These are phyloP conservation scores for Apus apus DNA, from an alignment of 2,113 vertebrate species.

Conservation along the genomic window DNA sequence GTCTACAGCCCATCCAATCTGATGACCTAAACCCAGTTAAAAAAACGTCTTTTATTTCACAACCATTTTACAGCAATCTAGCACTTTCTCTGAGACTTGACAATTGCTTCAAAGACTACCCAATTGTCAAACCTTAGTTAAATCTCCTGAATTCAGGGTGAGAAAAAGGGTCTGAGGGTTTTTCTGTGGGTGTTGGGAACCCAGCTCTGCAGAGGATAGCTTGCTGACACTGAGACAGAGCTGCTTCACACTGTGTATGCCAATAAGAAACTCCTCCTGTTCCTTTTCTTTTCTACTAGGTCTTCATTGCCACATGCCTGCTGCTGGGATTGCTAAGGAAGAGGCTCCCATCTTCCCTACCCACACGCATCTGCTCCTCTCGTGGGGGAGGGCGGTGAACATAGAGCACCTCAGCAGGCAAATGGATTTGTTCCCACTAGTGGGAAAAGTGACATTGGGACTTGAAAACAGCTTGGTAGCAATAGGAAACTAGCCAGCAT, in stretches of 20 bases:
- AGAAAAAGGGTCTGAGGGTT: not conserved
- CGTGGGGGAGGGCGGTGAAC: not conserved
- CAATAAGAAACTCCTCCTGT: not conserved
- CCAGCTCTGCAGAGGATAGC: not conserved
- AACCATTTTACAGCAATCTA: not conserved
- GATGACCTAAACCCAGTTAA: not conserved
- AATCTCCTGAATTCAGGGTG: not conserved
- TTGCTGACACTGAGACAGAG: not conserved
- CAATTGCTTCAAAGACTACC: not conserved
- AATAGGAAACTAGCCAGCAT: not conserved
- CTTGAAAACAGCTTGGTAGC: not conserved
- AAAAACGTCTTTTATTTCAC: not conserved
- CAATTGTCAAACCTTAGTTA: not conserved
- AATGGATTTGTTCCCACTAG: not conserved
- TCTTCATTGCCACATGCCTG: not conserved
- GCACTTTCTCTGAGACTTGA: not conserved
- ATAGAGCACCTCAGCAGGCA: not conserved
- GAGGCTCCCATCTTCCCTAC: not conserved
- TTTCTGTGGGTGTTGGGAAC: not conserved
- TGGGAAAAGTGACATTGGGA: not conserved
- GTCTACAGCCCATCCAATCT: not conserved
- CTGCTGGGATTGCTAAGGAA: not conserved
- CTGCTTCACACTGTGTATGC: accelerated
- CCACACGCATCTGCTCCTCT: not conserved
- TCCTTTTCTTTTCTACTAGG: not conserved